Base-by-base conservation (phyloP, 2,888 invertebrate species). In the Andrena haemorrhoa region DNA sequence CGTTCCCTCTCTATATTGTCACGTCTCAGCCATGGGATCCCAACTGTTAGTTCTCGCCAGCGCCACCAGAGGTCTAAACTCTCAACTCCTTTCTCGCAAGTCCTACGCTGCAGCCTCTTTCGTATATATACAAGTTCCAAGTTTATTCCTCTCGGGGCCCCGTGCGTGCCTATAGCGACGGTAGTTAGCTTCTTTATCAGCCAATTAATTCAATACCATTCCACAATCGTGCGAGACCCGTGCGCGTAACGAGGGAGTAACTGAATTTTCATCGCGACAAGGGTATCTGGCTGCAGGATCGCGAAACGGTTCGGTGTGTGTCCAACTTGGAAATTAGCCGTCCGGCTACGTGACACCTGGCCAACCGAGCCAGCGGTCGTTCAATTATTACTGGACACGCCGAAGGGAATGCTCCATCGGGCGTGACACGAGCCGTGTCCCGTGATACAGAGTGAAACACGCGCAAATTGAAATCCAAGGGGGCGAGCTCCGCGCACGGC, bases 371-470 rank as follows among this genome's bases (percentile, higher is more conserved):
- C 16, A 31, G 23, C 47, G 31, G 49, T 61, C 60, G 68, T 83
- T 83, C 75, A 79, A 84, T 84, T 79, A 75, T 83, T 75, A 53
- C 63, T 51, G 66, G 63, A 69, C 61, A 60, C 61, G 49, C 68
- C 58, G 74, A 71, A 76, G 79, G 70, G 58, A 58, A 35, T 58
- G 35, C 23, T 69, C 16, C 53, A 56, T 69, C 58, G 56, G 29
- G 29, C 69, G 79, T 83, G 87, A 75, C 82, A 81, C 79, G 78
- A 75, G 77, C 51, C n/a, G 53, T 33, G 51, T 29, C 47, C 41
- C n/a, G 49, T 26, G 66, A 51, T 47, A 68, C 53, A 53, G 53
- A 53, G 68, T 33, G 68, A 53, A 53, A 66, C 66, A 68, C 68
- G 53, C 35, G 31, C 53, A 69, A 69, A 56, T 69, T 56, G 56